Evolutionary conservation across 2,888 invertebrate genomes (phyloP), one percentile per base, ranked within the genome.

Genomic region (Apotomis betuletana): DNA sequence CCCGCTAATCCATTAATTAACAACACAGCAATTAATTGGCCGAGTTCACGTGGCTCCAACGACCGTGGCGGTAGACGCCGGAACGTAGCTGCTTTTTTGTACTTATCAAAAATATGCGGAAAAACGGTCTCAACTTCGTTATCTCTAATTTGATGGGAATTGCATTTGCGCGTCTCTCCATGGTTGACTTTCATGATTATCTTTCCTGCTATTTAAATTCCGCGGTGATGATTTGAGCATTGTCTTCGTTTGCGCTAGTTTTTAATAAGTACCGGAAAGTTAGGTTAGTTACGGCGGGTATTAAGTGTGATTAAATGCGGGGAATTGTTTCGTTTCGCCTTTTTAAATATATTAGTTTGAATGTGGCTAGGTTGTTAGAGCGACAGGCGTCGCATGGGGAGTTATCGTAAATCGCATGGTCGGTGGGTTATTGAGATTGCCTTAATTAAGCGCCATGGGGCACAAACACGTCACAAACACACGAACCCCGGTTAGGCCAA

Each of bases 1-100:
- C 75, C 77, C 77, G 74, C 76, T 81, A 83, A 85, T 83, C 78
- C 82, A 85, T 84, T 88, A 83, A 87, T 88, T 87, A 87, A 79
- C 79, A 78, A 70, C 75, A 72, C 72, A 77, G 78, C 80, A 75
- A 80, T 85, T 90, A 88, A 89, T 88, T 89, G 83, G 83, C 81
- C 79, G 78, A 78, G 83, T 88, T 89, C 86, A 83, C 85, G 85
- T 82, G 82, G 81, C 79, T 74, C 69, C 80, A 80, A 76, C 77
- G 76, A 84, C 81, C 83, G 83, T 81, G 78, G 79, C 80, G 77
- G 77, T 72, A 72, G 68, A 74, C 75, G 74, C 72, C 77, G 74
- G 77, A 79, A 77, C 73, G 75, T 63, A 69, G 69, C 67, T 67
- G 67, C 41, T 74, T 27, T 74, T 74, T 72, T 73, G 63, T 70